Evolutionary conservation across 2,797 vertebrate species (phyloP), one percentile per base, ranked within the genome.

Genomic region (Ptychobarbus kaznakovi): DNA sequence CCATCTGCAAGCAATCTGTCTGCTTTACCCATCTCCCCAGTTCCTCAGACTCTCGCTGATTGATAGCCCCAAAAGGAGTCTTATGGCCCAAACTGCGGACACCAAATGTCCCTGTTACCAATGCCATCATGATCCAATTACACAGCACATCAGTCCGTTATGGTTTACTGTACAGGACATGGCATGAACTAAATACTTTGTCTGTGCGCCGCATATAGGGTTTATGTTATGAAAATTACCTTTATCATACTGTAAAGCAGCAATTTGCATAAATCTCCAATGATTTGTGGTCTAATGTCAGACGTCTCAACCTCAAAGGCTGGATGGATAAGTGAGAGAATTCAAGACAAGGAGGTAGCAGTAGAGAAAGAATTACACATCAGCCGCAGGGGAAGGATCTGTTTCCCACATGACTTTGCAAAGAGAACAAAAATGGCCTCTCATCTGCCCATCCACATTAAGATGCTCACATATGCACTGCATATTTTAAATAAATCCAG

Each of bases 1-100:
- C 88, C 95, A 95, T 95, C 94, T 96, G 95, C 90, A 92, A 95
- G 93, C 94, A 95, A 95, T 96, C 92, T 91, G 89, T 87, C 70
- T 86, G 88, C 72, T 85, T 87, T 91, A 89, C 91, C 91, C 90
- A 92, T 94, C 93, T 92, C 90, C 87, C 87, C 81, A 87, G 82
- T 87, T 90, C 74, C 86, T 88, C 69, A 86, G 56, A 84, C 76
- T 73, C 25, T 82, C 75, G 82, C 81, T 91, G 90, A 92, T 92
- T 92, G 90, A 93, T 93, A 87, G 90, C 86, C 58, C 86, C 87
- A 89, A 68, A 65, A 89, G 86, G 85, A 89, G 87, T 88, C 84
- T 78, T 83, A 85, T 88, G 70, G 82, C 86, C 73, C 70, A 86
- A 87, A 84, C 81, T 68, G 70, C 46, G 38, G 83, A 87, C 84